A percentile compares a stretch with the other conserved stretches of the same genome.
Conservation (phyloP, 2,888 invertebrate genomes). For the Diploptera punctata region DNA sequence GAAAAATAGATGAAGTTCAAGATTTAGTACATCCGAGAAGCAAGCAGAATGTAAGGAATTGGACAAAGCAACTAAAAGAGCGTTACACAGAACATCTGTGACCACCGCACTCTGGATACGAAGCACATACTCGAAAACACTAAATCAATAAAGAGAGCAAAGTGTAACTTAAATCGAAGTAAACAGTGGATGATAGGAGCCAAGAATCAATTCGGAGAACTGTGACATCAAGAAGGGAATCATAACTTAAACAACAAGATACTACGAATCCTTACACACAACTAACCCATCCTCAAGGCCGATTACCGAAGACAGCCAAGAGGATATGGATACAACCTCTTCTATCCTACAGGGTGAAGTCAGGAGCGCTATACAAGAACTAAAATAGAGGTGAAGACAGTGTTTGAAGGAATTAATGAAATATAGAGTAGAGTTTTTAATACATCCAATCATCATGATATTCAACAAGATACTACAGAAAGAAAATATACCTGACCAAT, state of each 20-base stretch:
- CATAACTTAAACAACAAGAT: not conserved
- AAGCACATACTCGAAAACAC: slow-evolving; percentile 3
- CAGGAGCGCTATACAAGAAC: not conserved
- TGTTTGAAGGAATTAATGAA: not conserved
- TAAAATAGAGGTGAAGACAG: slow-evolving; percentile 2
- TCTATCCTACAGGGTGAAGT: not conserved
- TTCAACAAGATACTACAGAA: not conserved
- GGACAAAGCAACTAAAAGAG: not conserved
- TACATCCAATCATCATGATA: not conserved
- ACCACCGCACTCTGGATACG: not conserved
- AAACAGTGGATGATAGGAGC: slow-evolving; percentile 3
- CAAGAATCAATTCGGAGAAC: not conserved
- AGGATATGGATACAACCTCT: not conserved
- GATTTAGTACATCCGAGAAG: not conserved
- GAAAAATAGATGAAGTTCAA: not conserved
- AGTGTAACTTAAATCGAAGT: not conserved
- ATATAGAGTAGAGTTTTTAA: not conserved
- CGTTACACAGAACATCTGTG: not conserved
- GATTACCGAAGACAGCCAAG: not conserved
- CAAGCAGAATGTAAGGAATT: not conserved
- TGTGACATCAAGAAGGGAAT: not conserved
- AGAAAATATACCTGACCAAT: not conserved
- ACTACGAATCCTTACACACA: slow-evolving; percentile 4
- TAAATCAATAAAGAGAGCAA: not conserved
- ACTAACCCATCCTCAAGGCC: not conserved